These are phyloP conservation scores for Athripsodes cinereus DNA, from an alignment of 2,888 invertebrate genomes.

Conservation along the genomic window DNA sequence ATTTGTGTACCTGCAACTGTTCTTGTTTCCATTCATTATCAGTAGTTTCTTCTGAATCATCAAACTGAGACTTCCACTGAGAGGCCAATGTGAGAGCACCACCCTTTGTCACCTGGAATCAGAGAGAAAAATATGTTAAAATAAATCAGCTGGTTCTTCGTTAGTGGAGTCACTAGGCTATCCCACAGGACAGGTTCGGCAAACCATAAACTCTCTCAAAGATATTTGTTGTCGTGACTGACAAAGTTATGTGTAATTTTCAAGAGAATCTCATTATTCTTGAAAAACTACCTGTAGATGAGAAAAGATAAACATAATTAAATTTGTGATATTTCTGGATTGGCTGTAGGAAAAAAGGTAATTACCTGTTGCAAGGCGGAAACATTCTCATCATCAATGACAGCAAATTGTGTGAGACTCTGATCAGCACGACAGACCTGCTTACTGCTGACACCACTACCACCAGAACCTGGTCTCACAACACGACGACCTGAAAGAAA, in stretches of 20 bases:
- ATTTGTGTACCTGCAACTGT: constrained; percentile 39
- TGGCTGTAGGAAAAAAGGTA: too few relatives aligned
- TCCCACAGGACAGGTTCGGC: too few relatives aligned
- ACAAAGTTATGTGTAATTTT: too few relatives aligned
- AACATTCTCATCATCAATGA: constrained; percentile 90
- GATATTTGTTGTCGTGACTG: too few relatives aligned
- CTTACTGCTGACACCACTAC: constrained; percentile 29
- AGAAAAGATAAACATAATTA: neutral
- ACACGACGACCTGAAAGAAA: constrained; percentile 21
- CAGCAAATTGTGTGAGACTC: constrained; percentile 83
- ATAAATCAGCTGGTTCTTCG: too few relatives aligned
- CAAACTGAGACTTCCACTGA: constrained; percentile 94
- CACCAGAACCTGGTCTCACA: constrained; percentile 25
- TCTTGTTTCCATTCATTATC: constrained; percentile 94
- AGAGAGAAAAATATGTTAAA: too few relatives aligned
- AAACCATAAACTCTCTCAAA: too few relatives aligned
- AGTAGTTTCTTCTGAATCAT: constrained; percentile 90
- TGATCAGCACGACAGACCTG: constrained; percentile 59
- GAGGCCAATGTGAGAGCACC: constrained; percentile 88
- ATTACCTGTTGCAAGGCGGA: constrained; percentile 74
- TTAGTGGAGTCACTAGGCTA: too few relatives aligned
- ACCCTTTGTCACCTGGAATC: constrained; percentile 70
- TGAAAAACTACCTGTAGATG: too few relatives aligned
- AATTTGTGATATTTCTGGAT: too few relatives aligned
- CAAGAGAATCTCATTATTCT: too few relatives aligned